These are phyloP conservation scores for Nesoenas mayeri DNA, from an alignment of 2,113 vertebrate species.

Conservation along the genomic window DNA sequence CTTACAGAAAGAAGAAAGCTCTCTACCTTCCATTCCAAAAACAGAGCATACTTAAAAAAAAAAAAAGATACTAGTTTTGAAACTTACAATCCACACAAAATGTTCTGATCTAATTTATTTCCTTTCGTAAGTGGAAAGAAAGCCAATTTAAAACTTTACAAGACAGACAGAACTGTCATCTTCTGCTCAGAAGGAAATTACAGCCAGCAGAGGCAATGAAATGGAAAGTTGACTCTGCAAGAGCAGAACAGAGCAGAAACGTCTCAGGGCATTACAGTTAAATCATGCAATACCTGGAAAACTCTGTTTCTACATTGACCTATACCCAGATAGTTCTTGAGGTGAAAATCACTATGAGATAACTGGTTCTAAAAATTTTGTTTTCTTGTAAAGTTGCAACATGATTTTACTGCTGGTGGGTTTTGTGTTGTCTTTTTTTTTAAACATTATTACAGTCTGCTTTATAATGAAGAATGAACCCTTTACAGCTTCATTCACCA, in stretches of 20 bases:
- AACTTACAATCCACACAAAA: not conserved
- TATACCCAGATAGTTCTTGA: not conserved
- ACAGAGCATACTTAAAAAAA: not conserved
- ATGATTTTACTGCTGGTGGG: not conserved
- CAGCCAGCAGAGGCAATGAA: not conserved
- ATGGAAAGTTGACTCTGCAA: not conserved
- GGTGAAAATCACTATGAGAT: not conserved
- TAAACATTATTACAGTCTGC: not conserved
- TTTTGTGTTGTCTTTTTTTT: not conserved
- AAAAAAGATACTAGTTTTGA: not conserved
- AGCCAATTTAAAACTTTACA: not conserved
- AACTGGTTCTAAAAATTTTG: not conserved
- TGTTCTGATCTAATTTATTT: not conserved
- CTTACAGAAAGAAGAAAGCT: not conserved
- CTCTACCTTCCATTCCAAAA: not conserved
- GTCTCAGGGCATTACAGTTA: not conserved
- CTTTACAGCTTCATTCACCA: not conserved
- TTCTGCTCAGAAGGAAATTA: constrained; percentile 21
- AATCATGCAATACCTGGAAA: not conserved
- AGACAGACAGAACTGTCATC: not conserved
- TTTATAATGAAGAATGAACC: not conserved
- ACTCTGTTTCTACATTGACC: not conserved
- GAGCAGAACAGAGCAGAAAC: not conserved
- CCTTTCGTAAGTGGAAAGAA: not conserved
- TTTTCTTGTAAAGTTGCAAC: not conserved